Percentiles rank a stretch among this genome's conserved stretches.
Conservation (phyloP, 2,113 vertebrate species). For the Mus pahari region DNA sequence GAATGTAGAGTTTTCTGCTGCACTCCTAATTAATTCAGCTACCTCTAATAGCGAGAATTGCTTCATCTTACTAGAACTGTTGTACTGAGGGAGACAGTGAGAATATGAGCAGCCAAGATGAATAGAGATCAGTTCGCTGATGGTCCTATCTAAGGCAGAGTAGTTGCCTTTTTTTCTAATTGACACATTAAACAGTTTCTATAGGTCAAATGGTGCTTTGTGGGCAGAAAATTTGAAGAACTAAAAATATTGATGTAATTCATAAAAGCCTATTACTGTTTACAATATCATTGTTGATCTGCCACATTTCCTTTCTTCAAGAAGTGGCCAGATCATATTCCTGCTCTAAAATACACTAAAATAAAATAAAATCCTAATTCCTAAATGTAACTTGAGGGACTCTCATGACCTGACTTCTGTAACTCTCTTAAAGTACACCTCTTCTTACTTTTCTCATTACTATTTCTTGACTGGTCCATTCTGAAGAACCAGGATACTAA, state of each 20-base stretch:
- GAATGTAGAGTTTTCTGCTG: neutral
- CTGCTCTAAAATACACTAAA: neutral
- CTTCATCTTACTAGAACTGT: neutral
- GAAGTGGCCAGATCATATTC: constrained; percentile 20
- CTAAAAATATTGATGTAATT: neutral
- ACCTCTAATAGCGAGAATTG: neutral
- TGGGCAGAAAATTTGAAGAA: neutral
- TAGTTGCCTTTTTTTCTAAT: neutral
- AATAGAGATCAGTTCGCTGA: neutral
- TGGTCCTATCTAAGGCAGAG: neutral
- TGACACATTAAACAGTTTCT: neutral
- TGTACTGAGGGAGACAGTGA: neutral
- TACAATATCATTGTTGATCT: neutral
- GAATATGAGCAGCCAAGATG: neutral
- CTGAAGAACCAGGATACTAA: neutral
- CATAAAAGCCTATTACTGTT: neutral
- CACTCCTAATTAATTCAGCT: neutral
- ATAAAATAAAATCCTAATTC: neutral
- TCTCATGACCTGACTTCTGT: neutral
- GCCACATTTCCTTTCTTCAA: constrained; percentile 6
- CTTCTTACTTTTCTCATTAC: neutral
- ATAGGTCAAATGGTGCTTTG: neutral
- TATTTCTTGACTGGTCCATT: too few species aligned
- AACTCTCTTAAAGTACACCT: neutral
- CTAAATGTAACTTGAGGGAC: neutral